Conservation (phyloP, 2,113 vertebrate genomes). For the Zonotrichia leucophrys region DNA sequence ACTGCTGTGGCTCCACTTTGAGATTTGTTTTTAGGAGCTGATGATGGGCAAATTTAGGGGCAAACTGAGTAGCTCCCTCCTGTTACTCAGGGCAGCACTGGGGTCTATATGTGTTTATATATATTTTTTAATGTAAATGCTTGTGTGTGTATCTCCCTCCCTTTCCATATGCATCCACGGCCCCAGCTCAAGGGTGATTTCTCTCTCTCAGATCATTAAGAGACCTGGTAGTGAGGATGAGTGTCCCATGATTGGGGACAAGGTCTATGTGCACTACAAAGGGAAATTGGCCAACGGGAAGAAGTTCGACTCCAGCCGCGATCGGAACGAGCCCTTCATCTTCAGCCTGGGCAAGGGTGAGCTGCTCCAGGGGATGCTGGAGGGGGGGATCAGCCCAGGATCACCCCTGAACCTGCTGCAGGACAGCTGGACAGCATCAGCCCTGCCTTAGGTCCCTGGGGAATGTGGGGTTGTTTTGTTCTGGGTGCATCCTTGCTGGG, state of each 20-base stretch:
- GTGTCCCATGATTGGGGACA: slow-evolving; percentile 92
- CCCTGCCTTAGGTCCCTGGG: not conserved
- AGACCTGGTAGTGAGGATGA: slow-evolving; percentile 79
- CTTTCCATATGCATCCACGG: not conserved
- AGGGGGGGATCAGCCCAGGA: not conserved
- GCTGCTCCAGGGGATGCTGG: rapidly evolving
- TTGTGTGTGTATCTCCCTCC: not conserved
- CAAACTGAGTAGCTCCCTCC: too few species aligned
- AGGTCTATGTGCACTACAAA: slow-evolving; percentile 92
- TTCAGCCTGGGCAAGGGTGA: slow-evolving; percentile 91
- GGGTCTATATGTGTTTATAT: not conserved
- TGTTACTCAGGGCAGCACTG: not conserved
- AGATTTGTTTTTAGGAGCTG: not conserved
- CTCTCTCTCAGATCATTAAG: slow-evolving; percentile 82
- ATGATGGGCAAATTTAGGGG: not conserved
- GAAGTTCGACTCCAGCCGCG: slow-evolving; percentile 91
- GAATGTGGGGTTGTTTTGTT: not conserved
- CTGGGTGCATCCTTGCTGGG: not conserved
- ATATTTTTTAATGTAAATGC: not conserved
- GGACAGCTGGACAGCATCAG: not conserved
- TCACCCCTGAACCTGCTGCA: not conserved
- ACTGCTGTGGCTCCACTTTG: rapidly evolving
- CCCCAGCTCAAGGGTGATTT: not conserved
- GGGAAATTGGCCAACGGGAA: slow-evolving; percentile 89
- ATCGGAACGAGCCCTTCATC: slow-evolving; percentile 88